A percentile compares a stretch with the other conserved stretches of the same genome.
These are phyloP conservation scores for Geopemphigus sp. DNA, from an alignment of 1,140 invertebrate genomes.

Conservation along the genomic window DNA sequence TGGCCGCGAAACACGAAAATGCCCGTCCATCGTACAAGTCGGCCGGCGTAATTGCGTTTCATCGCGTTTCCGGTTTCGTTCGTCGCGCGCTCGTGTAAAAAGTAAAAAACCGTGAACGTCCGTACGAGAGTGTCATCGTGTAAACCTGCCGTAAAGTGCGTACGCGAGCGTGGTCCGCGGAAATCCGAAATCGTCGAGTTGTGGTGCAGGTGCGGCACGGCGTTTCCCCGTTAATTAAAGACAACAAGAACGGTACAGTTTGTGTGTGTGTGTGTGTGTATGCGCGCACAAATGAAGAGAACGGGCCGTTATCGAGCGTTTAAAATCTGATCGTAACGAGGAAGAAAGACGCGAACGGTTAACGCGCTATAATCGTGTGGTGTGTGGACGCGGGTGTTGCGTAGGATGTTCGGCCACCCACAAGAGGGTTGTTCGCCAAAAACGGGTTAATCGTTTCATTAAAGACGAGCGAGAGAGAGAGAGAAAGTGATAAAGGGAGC, in stretches of 20 bases:
- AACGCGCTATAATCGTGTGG: background rate
- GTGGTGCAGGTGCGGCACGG: slow-evolving; percentile 11
- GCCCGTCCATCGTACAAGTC: no score
- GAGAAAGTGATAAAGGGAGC: no score
- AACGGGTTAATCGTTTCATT: slow-evolving; percentile 30
- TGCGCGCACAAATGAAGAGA: background rate
- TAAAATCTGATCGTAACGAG: slow-evolving; percentile 39
- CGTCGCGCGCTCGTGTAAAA: no score
- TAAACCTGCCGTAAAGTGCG: no score
- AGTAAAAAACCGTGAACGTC: no score
- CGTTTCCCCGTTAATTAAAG: slow-evolving; percentile 19
- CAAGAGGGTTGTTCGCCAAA: background rate
- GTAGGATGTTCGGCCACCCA: background rate
- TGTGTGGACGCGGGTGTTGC: no score
- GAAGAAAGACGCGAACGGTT: background rate
- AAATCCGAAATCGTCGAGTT: slow-evolving; percentile 14
- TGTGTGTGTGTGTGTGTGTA: slow-evolving; percentile 4
- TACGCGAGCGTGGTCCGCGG: no score
- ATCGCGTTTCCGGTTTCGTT: no score
- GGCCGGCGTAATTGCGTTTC: no score
- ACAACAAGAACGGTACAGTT: background rate
- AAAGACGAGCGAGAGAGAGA: slow-evolving; percentile 6
- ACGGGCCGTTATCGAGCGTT: slow-evolving; percentile 35
- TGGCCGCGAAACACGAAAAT: no score
- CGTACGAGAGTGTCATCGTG: no score